phyloP scores from a whole-genome alignment of 2,797 vertebrate species.

The Erithacus rubecula region DNA sequence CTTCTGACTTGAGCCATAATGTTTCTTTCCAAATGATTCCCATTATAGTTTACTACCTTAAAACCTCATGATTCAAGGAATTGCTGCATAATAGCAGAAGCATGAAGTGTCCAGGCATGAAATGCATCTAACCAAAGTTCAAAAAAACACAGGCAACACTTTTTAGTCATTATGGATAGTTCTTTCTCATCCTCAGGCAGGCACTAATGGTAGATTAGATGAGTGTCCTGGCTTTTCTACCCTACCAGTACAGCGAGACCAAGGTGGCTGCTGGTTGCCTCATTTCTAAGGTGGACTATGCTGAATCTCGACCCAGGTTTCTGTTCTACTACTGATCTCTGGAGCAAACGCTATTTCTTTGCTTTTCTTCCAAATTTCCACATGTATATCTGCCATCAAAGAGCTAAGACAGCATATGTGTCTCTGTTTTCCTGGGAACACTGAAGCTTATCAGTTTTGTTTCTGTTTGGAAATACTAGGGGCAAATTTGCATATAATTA shows the following conservation, averaged over 20 bases:
- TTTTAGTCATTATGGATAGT: background rate
- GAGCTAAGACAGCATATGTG: background rate
- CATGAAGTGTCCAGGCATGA: background rate
- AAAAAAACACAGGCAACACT: background rate
- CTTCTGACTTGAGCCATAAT: background rate
- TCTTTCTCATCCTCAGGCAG: background rate
- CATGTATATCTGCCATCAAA: background rate
- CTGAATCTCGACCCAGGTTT: background rate
- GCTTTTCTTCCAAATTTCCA: constrained; percentile 58
- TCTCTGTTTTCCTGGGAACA: background rate
- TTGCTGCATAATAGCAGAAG: background rate
- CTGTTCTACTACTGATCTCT: background rate
- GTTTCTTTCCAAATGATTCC: background rate
- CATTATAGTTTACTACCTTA: background rate
- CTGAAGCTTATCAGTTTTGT: background rate
- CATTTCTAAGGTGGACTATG: background rate
- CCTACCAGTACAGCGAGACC: background rate
- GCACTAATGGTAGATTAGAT: background rate
- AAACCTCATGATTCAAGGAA: background rate
- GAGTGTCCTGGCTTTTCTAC: background rate
- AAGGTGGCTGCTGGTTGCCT: background rate
- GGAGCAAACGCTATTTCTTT: background rate
- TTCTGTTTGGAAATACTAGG: constrained; percentile 1
- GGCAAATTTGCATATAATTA: constrained; percentile 13
- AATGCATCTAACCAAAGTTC: background rate